phyloP scores from a whole-genome alignment of 2,797 vertebrate genomes.

The Muscicapa striata region DNA sequence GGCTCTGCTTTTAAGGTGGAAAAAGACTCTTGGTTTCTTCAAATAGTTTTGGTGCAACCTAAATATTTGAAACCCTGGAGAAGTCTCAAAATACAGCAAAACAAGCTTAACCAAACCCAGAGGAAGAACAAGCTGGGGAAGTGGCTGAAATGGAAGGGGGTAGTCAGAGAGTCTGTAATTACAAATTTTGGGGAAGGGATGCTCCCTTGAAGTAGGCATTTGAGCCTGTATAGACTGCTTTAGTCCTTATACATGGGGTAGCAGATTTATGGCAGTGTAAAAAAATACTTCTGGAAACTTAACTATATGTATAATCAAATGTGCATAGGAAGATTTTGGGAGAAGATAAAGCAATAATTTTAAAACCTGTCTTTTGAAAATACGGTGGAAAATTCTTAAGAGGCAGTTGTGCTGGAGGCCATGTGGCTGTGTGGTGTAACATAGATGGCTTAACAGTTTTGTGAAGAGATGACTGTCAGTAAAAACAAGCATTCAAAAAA shows the following conservation, averaged over 20 bases:
- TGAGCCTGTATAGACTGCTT: neutral
- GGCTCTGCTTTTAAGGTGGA: slow-evolving; percentile 43
- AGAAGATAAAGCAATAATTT: neutral
- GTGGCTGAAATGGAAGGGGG: slow-evolving; percentile 8
- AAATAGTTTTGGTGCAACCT: slow-evolving; percentile 44
- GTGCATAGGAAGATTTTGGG: neutral
- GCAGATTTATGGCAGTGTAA: neutral
- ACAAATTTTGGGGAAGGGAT: neutral
- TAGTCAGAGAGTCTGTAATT: neutral
- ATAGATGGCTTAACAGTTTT: neutral
- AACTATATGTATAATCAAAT: neutral
- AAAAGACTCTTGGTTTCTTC: slow-evolving; percentile 45
- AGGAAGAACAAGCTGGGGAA: slow-evolving; percentile 5
- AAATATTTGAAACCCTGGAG: slow-evolving; percentile 47
- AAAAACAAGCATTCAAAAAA: neutral
- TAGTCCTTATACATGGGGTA: neutral
- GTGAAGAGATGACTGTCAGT: neutral
- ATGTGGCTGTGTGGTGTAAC: neutral
- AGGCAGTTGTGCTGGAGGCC: neutral
- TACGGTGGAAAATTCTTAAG: neutral
- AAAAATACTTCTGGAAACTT: neutral
- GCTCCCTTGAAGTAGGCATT: neutral
- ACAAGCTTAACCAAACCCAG: slow-evolving; percentile 1
- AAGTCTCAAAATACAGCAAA: slow-evolving; percentile 42
- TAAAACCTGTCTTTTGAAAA: neutral